A percentile compares a stretch with the other conserved stretches of the same genome.
Conservation (phyloP, 2,113 vertebrate species). For the Ptilorrhoa leucosticta region DNA sequence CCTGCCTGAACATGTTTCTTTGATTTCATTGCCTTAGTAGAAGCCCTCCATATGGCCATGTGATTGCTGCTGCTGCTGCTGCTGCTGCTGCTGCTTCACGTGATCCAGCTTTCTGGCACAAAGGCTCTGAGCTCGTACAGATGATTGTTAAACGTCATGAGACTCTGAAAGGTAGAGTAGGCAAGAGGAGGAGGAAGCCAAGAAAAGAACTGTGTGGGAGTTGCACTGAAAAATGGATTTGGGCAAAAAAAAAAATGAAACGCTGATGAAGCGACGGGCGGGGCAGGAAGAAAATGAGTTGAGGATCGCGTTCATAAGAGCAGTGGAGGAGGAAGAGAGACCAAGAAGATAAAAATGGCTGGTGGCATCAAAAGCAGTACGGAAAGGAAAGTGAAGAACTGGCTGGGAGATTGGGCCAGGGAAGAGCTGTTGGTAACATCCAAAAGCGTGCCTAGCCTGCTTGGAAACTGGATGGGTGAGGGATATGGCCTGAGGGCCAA, state of each 20-base stretch:
- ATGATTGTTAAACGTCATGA: slow-evolving; percentile 46
- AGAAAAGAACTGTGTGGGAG: slow-evolving; percentile 52
- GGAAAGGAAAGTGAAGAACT: not conserved
- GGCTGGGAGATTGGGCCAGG: not conserved
- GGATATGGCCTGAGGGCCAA: not conserved
- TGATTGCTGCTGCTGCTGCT: slow-evolving; percentile 17
- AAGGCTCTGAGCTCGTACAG: not conserved
- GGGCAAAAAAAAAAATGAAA: not conserved
- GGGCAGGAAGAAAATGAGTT: slow-evolving; percentile 11
- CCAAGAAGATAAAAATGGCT: slow-evolving; percentile 9
- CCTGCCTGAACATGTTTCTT: slow-evolving; percentile 32
- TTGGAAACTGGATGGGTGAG: not conserved
- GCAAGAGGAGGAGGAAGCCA: slow-evolving; percentile 47
- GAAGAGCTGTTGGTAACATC: not conserved
- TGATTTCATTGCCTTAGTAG: not conserved
- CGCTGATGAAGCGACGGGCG: not conserved
- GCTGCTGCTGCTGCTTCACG: slow-evolving; percentile 34
- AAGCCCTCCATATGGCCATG: slow-evolving; percentile 19
- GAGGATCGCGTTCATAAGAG: not conserved
- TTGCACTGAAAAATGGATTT: slow-evolving; percentile 15
- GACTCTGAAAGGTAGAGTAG: slow-evolving; percentile 47
- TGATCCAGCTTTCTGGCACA: slow-evolving; percentile 18
- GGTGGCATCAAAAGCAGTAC: not conserved
- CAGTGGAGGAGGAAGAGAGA: slow-evolving; percentile 8
- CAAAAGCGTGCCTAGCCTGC: not conserved